Base-by-base conservation (phyloP, 2,113 vertebrate species). In the Sciurus niger region DNA sequence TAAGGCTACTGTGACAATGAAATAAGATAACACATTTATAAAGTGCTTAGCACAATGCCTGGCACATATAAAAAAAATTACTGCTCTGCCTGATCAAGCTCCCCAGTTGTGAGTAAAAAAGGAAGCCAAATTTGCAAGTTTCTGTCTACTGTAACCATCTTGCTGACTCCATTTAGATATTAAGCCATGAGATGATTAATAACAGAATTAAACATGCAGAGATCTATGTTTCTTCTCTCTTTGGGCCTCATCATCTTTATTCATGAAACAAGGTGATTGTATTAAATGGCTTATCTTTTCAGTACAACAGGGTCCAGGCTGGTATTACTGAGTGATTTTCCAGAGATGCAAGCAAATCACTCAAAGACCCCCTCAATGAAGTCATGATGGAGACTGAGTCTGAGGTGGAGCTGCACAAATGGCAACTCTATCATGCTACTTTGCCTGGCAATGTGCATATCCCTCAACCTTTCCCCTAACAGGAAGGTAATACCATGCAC, bases 1-100 rank as follows among this genome's bases (percentile, higher is more conserved):
- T 94, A 89, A 93, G 78, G 14, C 84, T 86, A 63, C n/a, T 40
- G 18, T 93, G 78, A 92, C 65, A 90, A 37, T 30, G n/a, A 79
- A 92, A 70, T 68, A 86, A 82, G 28, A n/a, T 30, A 87, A 68
- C 3, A 40, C 7, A 67, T 48, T 73, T 73, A 60, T 3, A 40
- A 73, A 92, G 55, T 51, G n/a, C 34, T 92, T 46, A 79, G 70
- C 70, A 65, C 46, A 37, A 55, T 30, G 28, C 43, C 43, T 46
- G 83, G 48, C 83, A 60, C 16, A 0, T 91, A 37, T 68, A 37
- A 95, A 85, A 55, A 90, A 48, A 60, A 28, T 8, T 25, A 40
- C 72, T 43, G 0, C 51, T 20, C 18, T 86, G 60, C 40, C 70
- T 86, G 18, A 32, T 7, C 43, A 43, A 97, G 34, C n/a, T 76